These are phyloP conservation scores for Pelvicachromis taeniatus DNA, from an alignment of 2,113 vertebrate species.

Conservation along the genomic window DNA sequence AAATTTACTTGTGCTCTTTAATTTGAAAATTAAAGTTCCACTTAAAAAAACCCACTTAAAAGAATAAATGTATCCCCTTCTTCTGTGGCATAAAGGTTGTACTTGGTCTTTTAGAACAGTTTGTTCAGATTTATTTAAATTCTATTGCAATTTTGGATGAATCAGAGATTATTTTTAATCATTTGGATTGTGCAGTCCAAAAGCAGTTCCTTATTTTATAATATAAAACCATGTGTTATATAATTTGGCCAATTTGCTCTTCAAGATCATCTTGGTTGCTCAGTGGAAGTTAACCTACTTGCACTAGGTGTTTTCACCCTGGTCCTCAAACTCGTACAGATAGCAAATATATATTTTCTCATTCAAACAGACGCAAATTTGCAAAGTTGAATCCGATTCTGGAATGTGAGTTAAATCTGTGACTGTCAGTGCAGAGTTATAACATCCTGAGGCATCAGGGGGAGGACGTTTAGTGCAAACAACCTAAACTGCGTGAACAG, in stretches of 20 bases:
- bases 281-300: accelerated
- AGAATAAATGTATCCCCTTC: neutral
- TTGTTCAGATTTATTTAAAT: neutral
- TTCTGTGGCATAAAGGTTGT: neutral
- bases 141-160: neutral
- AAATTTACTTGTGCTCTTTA: neutral
- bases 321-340: neutral
- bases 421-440: neutral
- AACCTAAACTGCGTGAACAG: neutral
- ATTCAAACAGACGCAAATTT: accelerated
- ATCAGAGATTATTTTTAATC: neutral
- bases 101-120: neutral
- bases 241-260: neutral
- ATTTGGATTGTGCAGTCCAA: neutral
- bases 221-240: neutral
- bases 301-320: accelerated
- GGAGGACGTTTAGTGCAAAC: neutral
- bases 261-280: neutral
- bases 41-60: neutral
- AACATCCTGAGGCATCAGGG: neutral
- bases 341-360: neutral
- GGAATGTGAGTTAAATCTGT: accelerated
- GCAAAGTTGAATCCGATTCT: neutral
- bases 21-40: neutral
- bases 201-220: neutral